A percentile compares a stretch with the other conserved stretches of the same genome.
phyloP scores from a whole-genome alignment of 1,140 invertebrate species.

The Drosophila seguyi region DNA sequence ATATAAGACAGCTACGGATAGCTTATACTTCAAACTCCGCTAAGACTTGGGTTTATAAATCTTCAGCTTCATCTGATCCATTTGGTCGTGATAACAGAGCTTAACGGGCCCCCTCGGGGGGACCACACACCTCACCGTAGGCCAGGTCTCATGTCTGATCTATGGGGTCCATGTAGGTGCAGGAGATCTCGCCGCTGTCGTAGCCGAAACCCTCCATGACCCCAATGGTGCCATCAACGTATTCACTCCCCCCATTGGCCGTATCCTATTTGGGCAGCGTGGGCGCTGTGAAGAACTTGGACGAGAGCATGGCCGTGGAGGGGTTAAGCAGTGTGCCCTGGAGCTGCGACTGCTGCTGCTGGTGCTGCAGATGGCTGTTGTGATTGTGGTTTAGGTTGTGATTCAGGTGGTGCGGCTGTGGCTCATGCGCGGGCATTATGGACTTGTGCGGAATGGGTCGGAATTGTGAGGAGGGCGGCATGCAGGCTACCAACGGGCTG shows the following conservation, averaged over 20 bases:
- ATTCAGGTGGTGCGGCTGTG: constrained; percentile 48
- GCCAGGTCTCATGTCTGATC: constrained; percentile 84
- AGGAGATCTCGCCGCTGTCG: constrained; percentile 81
- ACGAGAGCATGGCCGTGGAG: constrained; percentile 81
- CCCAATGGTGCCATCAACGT: constrained; percentile 53
- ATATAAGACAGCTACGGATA: not conserved
- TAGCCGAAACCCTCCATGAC: constrained; percentile 73
- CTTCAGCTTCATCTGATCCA: not conserved
- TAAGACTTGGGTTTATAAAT: not conserved
- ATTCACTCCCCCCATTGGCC: constrained; percentile 83
- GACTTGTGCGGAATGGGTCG: constrained; percentile 85
- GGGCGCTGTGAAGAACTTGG: constrained; percentile 83
- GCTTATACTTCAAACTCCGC: not conserved
- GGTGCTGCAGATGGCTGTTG: constrained; percentile 38
- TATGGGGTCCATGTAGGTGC: constrained; percentile 84
- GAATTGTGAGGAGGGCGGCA: constrained; percentile 84
- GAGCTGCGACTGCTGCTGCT: constrained; percentile 40
- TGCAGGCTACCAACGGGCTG: constrained; percentile 81
- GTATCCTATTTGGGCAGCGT: constrained; percentile 85
- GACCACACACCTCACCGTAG: constrained; percentile 76
- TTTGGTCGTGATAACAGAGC: not conserved
- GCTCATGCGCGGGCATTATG: constrained; percentile 73
- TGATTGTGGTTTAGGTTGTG: constrained; percentile 31
- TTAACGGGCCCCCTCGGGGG: constrained; percentile 71
- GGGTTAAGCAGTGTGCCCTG: constrained; percentile 68